These are phyloP conservation scores for Notechis scutatus DNA, from an alignment of 2,113 vertebrate species.

Conservation along the genomic window DNA sequence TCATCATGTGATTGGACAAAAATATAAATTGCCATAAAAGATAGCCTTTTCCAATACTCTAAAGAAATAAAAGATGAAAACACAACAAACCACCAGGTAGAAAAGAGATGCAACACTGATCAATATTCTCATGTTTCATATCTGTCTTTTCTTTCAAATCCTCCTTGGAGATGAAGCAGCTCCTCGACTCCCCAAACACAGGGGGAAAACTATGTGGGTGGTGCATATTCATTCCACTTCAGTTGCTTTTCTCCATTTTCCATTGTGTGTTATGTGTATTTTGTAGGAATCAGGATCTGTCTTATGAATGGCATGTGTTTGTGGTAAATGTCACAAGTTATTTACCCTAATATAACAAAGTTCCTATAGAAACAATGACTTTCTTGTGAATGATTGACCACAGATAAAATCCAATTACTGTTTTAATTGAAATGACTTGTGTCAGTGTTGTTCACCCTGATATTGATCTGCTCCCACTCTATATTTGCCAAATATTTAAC, in stretches of 20 bases:
- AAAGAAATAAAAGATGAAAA: background rate
- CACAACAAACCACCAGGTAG: background rate
- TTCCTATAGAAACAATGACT: background rate
- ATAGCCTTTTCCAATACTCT: background rate
- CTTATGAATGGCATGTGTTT: background rate
- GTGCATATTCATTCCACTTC: background rate
- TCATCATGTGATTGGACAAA: background rate
- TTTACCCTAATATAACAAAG: background rate
- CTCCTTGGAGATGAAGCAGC: background rate
- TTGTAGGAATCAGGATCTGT: background rate
- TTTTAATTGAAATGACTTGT: background rate
- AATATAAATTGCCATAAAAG: background rate
- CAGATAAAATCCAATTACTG: background rate
- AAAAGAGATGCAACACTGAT: background rate
- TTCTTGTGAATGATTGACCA: background rate
- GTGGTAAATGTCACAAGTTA: background rate
- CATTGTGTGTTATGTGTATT: background rate
- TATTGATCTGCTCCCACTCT: background rate
- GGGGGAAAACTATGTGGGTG: background rate
- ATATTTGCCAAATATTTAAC: background rate
- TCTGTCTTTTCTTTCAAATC: background rate
- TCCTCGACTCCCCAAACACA: background rate
- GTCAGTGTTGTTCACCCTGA: background rate
- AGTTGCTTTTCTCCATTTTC: background rate
- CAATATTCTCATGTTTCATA: background rate